These are phyloP conservation scores for Epizoanthus fatuus DNA, from an alignment of 92 coral and sea anemone genomes.

Conservation along the genomic window DNA sequence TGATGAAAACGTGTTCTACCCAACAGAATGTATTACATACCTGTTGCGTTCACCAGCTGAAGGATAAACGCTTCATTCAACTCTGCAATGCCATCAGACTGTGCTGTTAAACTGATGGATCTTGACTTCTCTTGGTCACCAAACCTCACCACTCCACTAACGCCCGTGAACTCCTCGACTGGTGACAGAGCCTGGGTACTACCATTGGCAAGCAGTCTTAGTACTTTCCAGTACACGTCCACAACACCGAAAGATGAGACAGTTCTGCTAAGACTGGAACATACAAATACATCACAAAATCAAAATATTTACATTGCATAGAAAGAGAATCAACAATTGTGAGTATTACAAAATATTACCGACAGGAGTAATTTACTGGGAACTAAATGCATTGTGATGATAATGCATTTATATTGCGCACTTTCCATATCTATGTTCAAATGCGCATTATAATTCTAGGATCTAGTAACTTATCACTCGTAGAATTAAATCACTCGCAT, in stretches of 20 bases:
- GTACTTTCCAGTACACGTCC: constrained; percentile 82
- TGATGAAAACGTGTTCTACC: too few relatives aligned
- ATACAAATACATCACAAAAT: not conserved
- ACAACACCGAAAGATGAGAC: constrained; percentile 79
- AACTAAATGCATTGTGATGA: not conserved
- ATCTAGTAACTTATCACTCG: too few relatives aligned
- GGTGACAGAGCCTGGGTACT: constrained; percentile 55
- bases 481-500: too few relatives aligned
- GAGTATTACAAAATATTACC: too few relatives aligned
- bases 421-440: too few relatives aligned
- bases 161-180: constrained; percentile 81
- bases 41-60: constrained; percentile 89
- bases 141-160: constrained; percentile 73
- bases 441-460: too few relatives aligned
- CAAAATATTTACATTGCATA: not conserved
- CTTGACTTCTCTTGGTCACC: constrained; percentile 41
- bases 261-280: constrained; percentile 77
- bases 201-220: constrained; percentile 65
- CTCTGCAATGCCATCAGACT: constrained; percentile 84
- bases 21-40: constrained; percentile 43
- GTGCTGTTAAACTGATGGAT: constrained; percentile 62
- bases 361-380: too few relatives aligned
- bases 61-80: constrained; percentile 85
- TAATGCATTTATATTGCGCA: too few relatives aligned
- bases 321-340: too few relatives aligned